A percentile compares a stretch with the other conserved stretches of the same genome.
These are phyloP conservation scores for Riptortus pedestris DNA, from an alignment of 1,140 invertebrate genomes.

Conservation along the genomic window DNA sequence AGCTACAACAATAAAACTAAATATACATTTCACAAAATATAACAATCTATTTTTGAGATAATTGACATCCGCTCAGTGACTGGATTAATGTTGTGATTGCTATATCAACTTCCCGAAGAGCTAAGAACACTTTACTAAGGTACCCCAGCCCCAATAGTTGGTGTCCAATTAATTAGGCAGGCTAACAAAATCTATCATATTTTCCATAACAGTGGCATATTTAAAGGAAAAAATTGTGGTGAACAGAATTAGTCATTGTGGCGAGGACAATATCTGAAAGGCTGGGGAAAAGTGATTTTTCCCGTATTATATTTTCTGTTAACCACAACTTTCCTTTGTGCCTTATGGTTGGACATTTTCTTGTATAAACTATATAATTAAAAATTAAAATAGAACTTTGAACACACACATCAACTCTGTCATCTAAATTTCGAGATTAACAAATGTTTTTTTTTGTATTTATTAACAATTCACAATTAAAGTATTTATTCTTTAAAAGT, in stretches of 20 bases:
- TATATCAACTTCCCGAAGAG: neutral
- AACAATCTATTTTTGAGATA: conserved; percentile 6
- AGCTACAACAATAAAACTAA: neutral
- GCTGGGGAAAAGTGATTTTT: no score
- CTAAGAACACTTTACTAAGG: neutral
- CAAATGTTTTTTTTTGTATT: conserved; percentile 24
- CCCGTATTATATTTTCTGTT: conserved; percentile 1
- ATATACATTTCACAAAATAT: neutral
- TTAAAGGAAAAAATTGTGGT: neutral
- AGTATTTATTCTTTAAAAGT: conserved; percentile 24
- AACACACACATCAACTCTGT: conserved; percentile 27
- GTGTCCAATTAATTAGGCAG: conserved; percentile 23
- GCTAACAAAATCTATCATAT: conserved; percentile 19
- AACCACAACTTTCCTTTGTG: neutral
- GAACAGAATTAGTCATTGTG: conserved; percentile 3
- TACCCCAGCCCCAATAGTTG: conserved; percentile 18
- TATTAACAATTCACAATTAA: conserved; percentile 25
- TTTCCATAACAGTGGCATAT: conserved; percentile 5
- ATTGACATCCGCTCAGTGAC: conserved; percentile 2
- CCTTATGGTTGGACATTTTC: conserved; percentile 21
- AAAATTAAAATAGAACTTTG: conserved; percentile 26
- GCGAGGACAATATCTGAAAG: conserved; percentile 7
- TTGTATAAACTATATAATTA: conserved; percentile 22
- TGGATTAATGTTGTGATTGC: conserved; percentile 15
- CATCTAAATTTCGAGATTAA: conserved; percentile 27